phyloP scores from a whole-genome alignment of 2,113 vertebrate species.

The Procapra przewalskii region DNA sequence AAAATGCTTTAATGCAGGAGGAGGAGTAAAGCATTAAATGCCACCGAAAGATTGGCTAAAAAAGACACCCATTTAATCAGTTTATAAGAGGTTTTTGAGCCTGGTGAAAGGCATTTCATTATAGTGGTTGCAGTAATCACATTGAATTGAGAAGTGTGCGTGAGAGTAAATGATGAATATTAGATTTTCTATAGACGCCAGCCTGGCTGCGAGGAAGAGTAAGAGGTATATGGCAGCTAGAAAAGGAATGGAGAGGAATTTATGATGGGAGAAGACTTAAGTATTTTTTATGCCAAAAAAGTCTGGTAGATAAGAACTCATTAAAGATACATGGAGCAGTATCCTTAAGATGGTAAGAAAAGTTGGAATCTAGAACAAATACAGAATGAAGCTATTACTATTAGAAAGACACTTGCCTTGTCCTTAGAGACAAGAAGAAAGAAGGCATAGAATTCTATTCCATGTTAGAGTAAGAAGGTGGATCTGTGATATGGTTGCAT shows the following conservation, averaged over 20 bases:
- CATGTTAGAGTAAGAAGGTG: not conserved
- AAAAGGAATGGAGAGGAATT: not conserved
- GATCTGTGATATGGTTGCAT: not conserved
- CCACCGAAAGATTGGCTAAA: not conserved
- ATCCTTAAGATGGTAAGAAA: not conserved
- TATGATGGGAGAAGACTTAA: not conserved
- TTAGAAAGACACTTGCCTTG: not conserved
- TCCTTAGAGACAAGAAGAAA: not conserved
- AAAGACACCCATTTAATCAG: not conserved
- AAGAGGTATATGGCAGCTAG: not conserved
- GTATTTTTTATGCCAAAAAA: not conserved
- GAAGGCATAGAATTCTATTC: not conserved
- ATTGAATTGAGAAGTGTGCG: not conserved
- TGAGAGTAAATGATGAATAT: not conserved
- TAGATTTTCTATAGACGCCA: not conserved
- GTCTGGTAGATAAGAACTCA: not conserved
- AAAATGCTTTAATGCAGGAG: not conserved
- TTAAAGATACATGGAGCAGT: not conserved
- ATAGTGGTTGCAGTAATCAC: not conserved
- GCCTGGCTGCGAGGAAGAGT: not conserved
- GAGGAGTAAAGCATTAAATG: not conserved
- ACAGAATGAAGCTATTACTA: not conserved
- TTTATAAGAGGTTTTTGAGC: not conserved
- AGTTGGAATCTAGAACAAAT: not conserved
- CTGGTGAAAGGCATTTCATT: not conserved